Evolutionary conservation across 1,140 invertebrate genomes (phyloP).

Genomic region (Tachypleus tridentatus): DNA sequence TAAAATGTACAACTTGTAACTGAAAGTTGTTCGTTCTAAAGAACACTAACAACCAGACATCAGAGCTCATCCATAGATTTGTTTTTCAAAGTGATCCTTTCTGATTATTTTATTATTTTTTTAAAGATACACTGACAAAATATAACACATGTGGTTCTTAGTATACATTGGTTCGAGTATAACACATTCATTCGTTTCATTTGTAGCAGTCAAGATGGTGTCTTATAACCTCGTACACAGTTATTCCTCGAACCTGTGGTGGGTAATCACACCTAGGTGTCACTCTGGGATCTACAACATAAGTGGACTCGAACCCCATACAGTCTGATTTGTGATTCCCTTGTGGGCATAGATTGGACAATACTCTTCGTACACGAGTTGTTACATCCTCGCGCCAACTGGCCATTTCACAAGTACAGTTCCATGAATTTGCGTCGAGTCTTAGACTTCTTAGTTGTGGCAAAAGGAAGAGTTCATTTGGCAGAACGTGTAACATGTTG

Average conservation of each 20-base stretch:
- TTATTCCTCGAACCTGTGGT: neutral
- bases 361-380: constrained; percentile 33
- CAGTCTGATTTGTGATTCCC: constrained; percentile 31
- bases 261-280: constrained; percentile 15
- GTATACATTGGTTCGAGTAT: too few species aligned
- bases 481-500: constrained; percentile 45
- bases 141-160: too few species aligned
- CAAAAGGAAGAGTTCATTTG: constrained; percentile 43
- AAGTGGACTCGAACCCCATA: neutral
- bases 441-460: constrained; percentile 39
- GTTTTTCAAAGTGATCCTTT: too few species aligned
- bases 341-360: constrained; percentile 27
- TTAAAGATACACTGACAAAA: too few species aligned
- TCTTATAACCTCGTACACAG: constrained; percentile 10
- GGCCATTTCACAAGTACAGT: constrained; percentile 51
- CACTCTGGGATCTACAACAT: neutral
- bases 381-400: constrained; percentile 42
- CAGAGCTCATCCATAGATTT: too few species aligned
- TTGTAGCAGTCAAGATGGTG: too few species aligned
- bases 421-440: constrained; percentile 52
- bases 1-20: too few species aligned
- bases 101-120: too few species aligned
- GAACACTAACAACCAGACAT: too few species aligned
- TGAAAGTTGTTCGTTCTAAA: too few species aligned
- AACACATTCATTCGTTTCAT: too few species aligned